These are phyloP conservation scores for Nibea albiflora DNA, from an alignment of 2,113 vertebrate species.

Conservation along the genomic window DNA sequence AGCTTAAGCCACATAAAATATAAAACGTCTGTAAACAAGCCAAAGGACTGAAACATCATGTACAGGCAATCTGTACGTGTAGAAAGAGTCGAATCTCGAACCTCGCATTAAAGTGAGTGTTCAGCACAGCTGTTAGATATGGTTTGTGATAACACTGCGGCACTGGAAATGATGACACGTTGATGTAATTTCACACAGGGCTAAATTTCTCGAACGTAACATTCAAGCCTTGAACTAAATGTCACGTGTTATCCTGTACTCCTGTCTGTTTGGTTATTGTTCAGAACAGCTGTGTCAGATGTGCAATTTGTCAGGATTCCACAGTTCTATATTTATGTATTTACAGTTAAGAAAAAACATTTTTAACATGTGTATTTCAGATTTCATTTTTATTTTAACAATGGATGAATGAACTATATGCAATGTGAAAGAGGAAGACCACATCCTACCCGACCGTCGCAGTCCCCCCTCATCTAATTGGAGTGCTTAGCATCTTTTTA, in stretches of 20 bases:
- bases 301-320: constrained; percentile 3
- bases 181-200: constrained; percentile 49
- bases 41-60: constrained; percentile 33
- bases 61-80: constrained; percentile 11
- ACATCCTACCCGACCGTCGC: too few relatives aligned
- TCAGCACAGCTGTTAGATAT: constrained; percentile 57
- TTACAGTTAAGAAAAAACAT: not conserved
- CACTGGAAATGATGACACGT: constrained; percentile 52
- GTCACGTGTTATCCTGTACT: constrained; percentile 17
- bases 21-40: constrained; percentile 7
- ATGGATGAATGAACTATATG: not conserved
- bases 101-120: not conserved
- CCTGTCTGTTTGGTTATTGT: constrained; percentile 22
- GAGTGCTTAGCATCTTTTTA: too few relatives aligned
- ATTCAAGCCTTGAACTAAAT: constrained; percentile 31
- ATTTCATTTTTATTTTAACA: not conserved
- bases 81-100: constrained; percentile 28
- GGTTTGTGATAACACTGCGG: constrained; percentile 28
- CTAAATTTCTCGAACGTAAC: constrained; percentile 30
- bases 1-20: not conserved
- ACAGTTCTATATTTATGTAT: not conserved
- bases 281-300: constrained; percentile 30
- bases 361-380: not conserved
- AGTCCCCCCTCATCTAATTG: too few relatives aligned
- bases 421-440: not conserved